Percentiles rank a stretch among this genome's conserved stretches.
Evolutionary conservation across 2,113 vertebrate genomes (phyloP).

Genomic region (Parotia lawesii): DNA sequence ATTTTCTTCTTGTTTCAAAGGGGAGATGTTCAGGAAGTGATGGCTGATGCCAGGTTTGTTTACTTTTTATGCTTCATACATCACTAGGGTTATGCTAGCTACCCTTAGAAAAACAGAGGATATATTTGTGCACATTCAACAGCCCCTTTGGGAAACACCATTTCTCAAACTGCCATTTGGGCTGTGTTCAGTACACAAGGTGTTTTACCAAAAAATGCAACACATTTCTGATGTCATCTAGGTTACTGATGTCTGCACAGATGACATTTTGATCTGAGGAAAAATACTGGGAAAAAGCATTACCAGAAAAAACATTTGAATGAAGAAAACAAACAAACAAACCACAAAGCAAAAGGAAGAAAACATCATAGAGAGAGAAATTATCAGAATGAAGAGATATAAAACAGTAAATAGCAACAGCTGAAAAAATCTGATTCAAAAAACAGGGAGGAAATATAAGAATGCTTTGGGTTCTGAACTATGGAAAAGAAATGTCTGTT

Average conservation of each 20-base stretch:
- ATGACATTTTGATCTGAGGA: neutral
- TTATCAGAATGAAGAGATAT: neutral
- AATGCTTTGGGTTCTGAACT: neutral
- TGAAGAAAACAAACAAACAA: neutral
- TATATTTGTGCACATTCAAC: neutral
- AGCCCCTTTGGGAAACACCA: neutral
- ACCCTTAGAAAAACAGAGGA: neutral
- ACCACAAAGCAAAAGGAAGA: accelerated
- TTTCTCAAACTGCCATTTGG: neutral
- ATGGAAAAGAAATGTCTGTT: neutral
- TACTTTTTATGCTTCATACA: neutral
- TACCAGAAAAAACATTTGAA: neutral
- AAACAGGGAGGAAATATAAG: neutral
- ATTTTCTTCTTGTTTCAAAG: neutral
- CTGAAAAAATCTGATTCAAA: neutral
- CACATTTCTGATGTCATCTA: neutral
- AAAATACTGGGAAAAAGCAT: neutral
- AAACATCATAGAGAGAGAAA: neutral
- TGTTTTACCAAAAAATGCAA: neutral
- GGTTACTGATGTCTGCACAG: neutral
- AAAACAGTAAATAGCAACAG: neutral
- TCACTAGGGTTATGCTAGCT: neutral
- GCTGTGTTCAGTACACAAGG: neutral
- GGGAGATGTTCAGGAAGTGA: neutral
- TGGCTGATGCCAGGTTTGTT: neutral